Evolutionary conservation across 2,797 vertebrate species (phyloP).

Genomic region (Benthosema pterotum): DNA sequence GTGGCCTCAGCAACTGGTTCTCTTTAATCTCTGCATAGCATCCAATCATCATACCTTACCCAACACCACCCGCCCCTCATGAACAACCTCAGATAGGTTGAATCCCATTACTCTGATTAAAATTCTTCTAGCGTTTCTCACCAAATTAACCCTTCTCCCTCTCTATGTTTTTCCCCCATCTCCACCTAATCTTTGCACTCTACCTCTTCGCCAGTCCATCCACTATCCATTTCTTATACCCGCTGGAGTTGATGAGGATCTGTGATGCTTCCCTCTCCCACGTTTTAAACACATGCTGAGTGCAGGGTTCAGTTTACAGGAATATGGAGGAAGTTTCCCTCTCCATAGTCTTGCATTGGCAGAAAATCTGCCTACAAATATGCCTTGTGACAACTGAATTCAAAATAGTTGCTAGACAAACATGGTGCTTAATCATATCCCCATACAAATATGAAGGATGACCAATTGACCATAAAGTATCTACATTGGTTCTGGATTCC

Average conservation of each 20-base stretch:
- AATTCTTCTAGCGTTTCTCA: slow-evolving; percentile 10
- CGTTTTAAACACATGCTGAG: slow-evolving; percentile 64
- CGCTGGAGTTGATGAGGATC: slow-evolving; percentile 83
- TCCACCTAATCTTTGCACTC: background rate
- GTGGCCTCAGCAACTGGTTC: background rate
- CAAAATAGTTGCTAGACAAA: too few relatives aligned
- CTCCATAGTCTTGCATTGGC: too few relatives aligned
- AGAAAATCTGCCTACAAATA: too few relatives aligned
- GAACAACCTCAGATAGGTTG: background rate
- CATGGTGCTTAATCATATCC: too few relatives aligned
- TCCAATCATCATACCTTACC: slow-evolving; percentile 3
- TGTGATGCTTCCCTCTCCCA: slow-evolving; percentile 72
- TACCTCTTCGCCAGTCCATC: slow-evolving; percentile 15
- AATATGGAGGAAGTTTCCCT: slow-evolving; percentile 14
- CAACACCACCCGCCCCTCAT: slow-evolving; percentile 5
- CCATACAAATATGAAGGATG: too few relatives aligned
- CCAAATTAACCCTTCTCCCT: slow-evolving; percentile 2
- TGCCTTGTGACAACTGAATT: too few relatives aligned
- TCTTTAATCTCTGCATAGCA: background rate
- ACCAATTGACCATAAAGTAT: too few relatives aligned
- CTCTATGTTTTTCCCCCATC: background rate
- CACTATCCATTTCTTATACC: slow-evolving; percentile 70
- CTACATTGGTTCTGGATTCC: too few relatives aligned
- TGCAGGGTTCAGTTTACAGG: slow-evolving; percentile 51
- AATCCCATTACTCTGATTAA: slow-evolving; percentile 1